A percentile compares a stretch with the other conserved stretches of the same genome.
Evolutionary conservation across 2,797 vertebrate species (phyloP).

Genomic region (Rhabdophis nuchalis): DNA sequence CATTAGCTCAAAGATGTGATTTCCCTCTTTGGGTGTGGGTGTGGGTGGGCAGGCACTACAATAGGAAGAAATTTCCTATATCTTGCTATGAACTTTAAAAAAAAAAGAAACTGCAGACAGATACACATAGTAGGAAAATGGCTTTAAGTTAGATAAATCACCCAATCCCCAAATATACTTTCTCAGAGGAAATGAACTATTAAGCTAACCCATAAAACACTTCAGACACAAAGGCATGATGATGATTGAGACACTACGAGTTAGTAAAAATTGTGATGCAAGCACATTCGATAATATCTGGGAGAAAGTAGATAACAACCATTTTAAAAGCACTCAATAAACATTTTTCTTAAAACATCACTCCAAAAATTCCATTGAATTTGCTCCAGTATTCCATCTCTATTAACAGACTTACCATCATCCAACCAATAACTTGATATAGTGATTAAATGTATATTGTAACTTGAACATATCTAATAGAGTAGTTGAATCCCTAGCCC

Average conservation of each 20-base stretch:
- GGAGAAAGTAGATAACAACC: neutral
- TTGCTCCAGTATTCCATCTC: neutral
- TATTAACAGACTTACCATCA: neutral
- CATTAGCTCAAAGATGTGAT: neutral
- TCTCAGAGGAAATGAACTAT: neutral
- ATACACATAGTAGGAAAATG: neutral
- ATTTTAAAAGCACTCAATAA: neutral
- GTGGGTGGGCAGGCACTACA: neutral
- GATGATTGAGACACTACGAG: neutral
- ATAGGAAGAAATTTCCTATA: neutral
- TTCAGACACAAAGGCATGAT: neutral
- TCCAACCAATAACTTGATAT: neutral
- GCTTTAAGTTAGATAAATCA: neutral
- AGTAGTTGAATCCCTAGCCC: neutral
- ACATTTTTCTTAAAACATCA: neutral
- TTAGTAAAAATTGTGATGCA: neutral
- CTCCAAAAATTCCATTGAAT: neutral
- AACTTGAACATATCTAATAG: neutral
- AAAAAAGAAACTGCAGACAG: neutral
- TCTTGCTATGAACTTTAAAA: neutral
- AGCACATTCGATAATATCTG: neutral
- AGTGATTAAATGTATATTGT: neutral
- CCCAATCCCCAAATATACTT: neutral
- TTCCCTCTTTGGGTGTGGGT: neutral
- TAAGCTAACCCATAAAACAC: neutral